phyloP scores from a whole-genome alignment of 2,888 invertebrate genomes.

The Ditylenchus weischeri region DNA sequence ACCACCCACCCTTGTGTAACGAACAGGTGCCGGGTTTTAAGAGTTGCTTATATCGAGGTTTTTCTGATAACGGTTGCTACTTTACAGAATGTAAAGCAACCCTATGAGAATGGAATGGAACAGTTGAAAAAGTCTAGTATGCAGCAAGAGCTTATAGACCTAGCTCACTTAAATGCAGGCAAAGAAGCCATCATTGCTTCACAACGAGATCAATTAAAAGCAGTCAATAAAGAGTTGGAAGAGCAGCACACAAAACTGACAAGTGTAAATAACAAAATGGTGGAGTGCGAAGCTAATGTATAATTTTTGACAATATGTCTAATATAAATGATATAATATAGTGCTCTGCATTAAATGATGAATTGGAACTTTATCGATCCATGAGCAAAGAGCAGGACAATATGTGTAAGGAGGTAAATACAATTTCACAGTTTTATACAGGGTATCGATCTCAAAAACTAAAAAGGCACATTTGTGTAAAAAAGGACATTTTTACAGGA shows the following conservation, averaged over 20 bases:
- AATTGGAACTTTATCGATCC: conserved; percentile 9
- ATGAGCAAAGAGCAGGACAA: conserved; percentile 11
- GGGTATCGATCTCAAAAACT: no score
- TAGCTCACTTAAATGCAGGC: not conserved
- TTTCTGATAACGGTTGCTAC: no score
- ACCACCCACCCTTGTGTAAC: no score
- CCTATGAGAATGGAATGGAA: no score
- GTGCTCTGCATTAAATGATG: not conserved
- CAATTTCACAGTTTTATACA: not conserved
- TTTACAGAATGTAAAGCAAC: no score
- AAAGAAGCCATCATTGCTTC: not conserved
- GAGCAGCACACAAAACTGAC: not conserved
- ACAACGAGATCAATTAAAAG: not conserved
- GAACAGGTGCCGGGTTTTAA: no score
- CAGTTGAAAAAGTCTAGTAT: not conserved
- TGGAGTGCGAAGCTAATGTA: not conserved
- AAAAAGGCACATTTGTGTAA: not conserved
- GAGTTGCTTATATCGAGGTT: no score
- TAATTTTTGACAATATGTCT: not conserved
- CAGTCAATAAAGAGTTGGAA: not conserved
- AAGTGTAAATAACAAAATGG: not conserved
- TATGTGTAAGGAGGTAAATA: conserved; percentile 13
- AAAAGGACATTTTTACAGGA: not conserved
- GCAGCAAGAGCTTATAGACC: not conserved
- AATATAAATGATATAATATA: not conserved